Base-by-base conservation (phyloP, 2,113 vertebrate genomes). In the Acinonyx jubatus region DNA sequence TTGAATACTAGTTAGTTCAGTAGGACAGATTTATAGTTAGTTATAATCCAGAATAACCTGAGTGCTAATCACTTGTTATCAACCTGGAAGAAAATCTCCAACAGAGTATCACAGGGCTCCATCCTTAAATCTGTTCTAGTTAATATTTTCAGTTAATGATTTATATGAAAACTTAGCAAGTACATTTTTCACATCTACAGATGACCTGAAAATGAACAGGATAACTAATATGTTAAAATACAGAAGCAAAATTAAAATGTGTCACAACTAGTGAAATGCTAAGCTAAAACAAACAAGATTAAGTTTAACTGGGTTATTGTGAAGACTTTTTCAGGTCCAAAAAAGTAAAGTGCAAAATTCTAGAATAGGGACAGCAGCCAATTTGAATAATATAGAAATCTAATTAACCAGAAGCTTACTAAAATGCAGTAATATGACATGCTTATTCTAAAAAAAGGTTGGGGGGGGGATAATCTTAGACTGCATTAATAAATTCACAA, bases 221-320 rank as follows among this genome's bases (percentile, higher is more conserved):
- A 82, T 63, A 79, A 63, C 14, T 71, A 63, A 90, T 81, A 71
- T 71, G 7, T n/a, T 91, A 41, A 57, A 94, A 68, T 45, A 90
- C 5, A 86, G 45, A 95, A 38, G 76, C 66, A 76, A 86, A 57
- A 68, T 91, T 82, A 50, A 82, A 82, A 69, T 33, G 9, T 69
- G 76, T 36, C 66, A 87, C 33, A 76, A 45, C 57, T 61, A 76
- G n/a, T 41, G 6, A 97, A 87, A 91, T 82, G 4, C 18, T 82
- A 91, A 74, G 33, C 52, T 88, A 82, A 93, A 97, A 82, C 23
- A 66, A 73, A 86, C 41, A 71, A 69, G n/a, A 96, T 79, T 79
- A 68, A 78, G 48, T 50, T 84, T 21, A 74, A 82, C 21, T 52
- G 66, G 7, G 4, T 68, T 68, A 69, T 50, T 48, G 14, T 38